Percentiles rank a stretch among this genome's conserved stretches.
Evolutionary conservation across 2,888 invertebrate species (phyloP).

Genomic region (Monoplex corrugatus): DNA sequence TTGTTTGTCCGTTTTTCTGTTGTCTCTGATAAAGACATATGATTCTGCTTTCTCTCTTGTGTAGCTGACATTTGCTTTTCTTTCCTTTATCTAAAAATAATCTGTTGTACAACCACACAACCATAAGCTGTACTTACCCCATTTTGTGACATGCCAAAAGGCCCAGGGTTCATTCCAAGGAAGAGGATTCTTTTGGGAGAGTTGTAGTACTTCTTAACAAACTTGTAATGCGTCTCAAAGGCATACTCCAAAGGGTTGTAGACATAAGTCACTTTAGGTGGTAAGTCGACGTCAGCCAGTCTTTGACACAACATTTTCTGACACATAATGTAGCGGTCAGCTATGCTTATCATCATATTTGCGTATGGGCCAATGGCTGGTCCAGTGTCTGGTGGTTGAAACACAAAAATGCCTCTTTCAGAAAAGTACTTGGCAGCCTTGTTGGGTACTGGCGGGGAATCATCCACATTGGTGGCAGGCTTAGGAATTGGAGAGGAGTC

Average conservation of each 20-base stretch:
- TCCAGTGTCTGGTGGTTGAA: conserved; percentile 45
- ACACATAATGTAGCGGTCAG: conserved; percentile 68
- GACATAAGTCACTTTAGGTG: conserved; percentile 85
- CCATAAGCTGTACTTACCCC: conserved; percentile 85
- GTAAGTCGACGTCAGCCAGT: conserved; percentile 83
- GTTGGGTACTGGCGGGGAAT: conserved; percentile 47
- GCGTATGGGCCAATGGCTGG: conserved; percentile 38
- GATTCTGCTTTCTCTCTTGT: too few relatives aligned
- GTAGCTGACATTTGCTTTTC: background rate
- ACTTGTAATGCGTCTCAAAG: conserved; percentile 88
- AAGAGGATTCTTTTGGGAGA: conserved; percentile 89
- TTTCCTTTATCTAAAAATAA: background rate
- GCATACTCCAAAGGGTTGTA: conserved; percentile 96
- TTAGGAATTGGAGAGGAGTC: conserved; percentile 44
- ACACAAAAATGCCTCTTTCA: conserved; percentile 50
- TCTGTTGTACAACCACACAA: background rate
- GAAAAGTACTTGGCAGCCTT: conserved; percentile 48
- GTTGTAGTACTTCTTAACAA: conserved; percentile 86
- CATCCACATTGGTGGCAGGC: conserved; percentile 28
- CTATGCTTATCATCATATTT: conserved; percentile 46
- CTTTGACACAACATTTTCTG: conserved; percentile 76
- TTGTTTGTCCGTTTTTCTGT: too few relatives aligned
- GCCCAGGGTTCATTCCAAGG: conserved; percentile 98
- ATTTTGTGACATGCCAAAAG: conserved; percentile 97
- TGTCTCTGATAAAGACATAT: too few relatives aligned